Evolutionary conservation across 2,113 vertebrate species (phyloP), one percentile per base, ranked within the genome.

Genomic region (Brachyistius frenatus): DNA sequence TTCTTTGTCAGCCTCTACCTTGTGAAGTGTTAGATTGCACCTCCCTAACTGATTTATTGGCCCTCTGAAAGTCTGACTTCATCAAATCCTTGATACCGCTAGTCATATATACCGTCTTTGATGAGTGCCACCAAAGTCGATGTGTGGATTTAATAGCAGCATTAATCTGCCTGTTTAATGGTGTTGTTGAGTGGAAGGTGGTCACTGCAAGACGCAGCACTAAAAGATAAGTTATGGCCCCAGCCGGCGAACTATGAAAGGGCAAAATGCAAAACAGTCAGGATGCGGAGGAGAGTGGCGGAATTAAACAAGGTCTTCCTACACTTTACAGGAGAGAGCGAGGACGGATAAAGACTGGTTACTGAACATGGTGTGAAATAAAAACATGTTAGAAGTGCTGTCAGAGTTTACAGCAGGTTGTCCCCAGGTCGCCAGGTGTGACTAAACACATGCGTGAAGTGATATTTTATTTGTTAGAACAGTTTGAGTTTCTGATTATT

Each of bases 111-210:
- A 86, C 78, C 23, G 74, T 83, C 88, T 90, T 79, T 90, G 91
- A 90, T 86, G 92, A 89, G 87, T 78, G 86, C 88, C 84, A 86
- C 78, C 68, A 56, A 55, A 89, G 85, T 88, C 76, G 71, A 85
- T 81, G 90, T 79, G 83, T 71, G 79, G 78, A 86, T 90, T 92
- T 93, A 90, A 91, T 89, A 74, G 90, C 68, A 5, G 83, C 91
- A 89, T 93, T 90, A 91, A 91, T 90, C 91, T 90, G 88, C 66
- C 78, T 78, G 84, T 89, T 91, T 92, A 93, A 89, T 84, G 88
- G 89, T 76, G 83, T 85, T 78, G 88, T 76, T 78, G 86, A 90
- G 88, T 68, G 64, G 88, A 89, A 88, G 87, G 87, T 90, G 89
- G 88, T 85, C 82, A 83, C 76, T 50, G 56, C 79, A 82, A 83